Percentiles rank a stretch among this genome's conserved stretches.
Conservation (phyloP, 2,888 invertebrate genomes). For the Orchesella flavescens region DNA sequence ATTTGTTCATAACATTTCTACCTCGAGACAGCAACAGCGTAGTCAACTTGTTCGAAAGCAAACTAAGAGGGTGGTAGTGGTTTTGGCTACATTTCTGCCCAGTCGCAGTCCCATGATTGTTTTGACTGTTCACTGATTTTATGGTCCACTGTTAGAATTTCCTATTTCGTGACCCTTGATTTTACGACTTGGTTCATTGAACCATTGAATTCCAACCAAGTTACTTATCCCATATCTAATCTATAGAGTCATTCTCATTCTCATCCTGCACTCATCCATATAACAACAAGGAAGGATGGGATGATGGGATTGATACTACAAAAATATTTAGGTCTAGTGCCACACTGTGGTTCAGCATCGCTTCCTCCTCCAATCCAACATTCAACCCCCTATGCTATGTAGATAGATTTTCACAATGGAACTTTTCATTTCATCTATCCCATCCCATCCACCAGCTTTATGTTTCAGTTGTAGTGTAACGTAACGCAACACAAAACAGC, state of each 20-base stretch:
- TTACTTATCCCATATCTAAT: conserved; percentile 16
- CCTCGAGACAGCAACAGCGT: too few relatives aligned
- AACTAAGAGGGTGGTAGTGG: too few relatives aligned
- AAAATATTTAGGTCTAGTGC: too few relatives aligned
- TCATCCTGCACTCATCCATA: neutral
- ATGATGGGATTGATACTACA: too few relatives aligned
- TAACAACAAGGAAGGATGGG: neutral
- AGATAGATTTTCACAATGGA: too few relatives aligned
- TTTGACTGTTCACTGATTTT: conserved; percentile 44
- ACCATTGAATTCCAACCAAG: conserved; percentile 37
- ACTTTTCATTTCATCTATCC: too few relatives aligned
- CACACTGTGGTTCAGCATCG: neutral
- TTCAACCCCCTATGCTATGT: neutral
- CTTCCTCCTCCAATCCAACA: neutral
- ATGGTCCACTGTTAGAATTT: conserved; percentile 33
- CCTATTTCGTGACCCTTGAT: conserved; percentile 34
- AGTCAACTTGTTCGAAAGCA: too few relatives aligned
- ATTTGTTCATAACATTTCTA: too few relatives aligned
- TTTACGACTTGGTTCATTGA: conserved; percentile 52
- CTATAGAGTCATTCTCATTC: neutral
- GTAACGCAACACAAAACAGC: neutral
- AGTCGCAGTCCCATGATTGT: too few relatives aligned
- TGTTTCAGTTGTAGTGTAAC: neutral
- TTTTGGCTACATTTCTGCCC: too few relatives aligned
- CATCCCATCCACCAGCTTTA: too few relatives aligned